Base-by-base conservation (phyloP, 2,797 vertebrate species). In the Neolamprologus multifasciatus region DNA sequence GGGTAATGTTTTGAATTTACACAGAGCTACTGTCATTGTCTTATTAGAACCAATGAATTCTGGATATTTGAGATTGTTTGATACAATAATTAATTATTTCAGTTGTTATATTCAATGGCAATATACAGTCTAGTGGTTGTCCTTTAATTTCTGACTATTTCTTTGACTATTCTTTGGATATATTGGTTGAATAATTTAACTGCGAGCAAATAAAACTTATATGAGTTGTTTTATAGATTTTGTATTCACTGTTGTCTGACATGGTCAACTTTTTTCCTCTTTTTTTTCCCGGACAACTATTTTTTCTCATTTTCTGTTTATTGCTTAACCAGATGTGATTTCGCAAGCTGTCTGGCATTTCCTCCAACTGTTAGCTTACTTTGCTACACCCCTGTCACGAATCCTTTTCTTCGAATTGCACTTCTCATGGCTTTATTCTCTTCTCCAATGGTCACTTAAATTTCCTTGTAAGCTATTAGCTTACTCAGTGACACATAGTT, bases 61-160 rank as follows among this genome's bases (percentile, higher is more conserved):
- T 94, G 93, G 89, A 90, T 95, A 94, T 95, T 91, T 93, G 91
- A 93, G 90, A 85, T 93, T 95, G 93, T 96, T 96, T 96, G 83
- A 96, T 94, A 94, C 89, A 92, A 92, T 92, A 88, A 91, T 92
- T 92, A 89, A 92, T 92, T 92, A 89, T 95, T 93, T 95, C 80
- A 92, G 91, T 94, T 93, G 93, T 95, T 94, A 83, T 93, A 93
- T 95, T 93, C 91, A n/a, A 95, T 95, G 93, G 94, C 95, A 96
- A 95, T 95, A 95, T 95, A 85, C 87, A 85, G 94, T 96, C 85
- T 89, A 90, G 94, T 96, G 93, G 89, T 93, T 92, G 94, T 95
- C 89, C 92, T 91, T 90, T 92, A 78, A 87, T 93, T 95, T 95
- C 85, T 93, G 87, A 81, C 90, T 23, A 87, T 94, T 94, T 89